Conservation (phyloP, 2,113 vertebrate genomes). For the Alethe castanea region DNA sequence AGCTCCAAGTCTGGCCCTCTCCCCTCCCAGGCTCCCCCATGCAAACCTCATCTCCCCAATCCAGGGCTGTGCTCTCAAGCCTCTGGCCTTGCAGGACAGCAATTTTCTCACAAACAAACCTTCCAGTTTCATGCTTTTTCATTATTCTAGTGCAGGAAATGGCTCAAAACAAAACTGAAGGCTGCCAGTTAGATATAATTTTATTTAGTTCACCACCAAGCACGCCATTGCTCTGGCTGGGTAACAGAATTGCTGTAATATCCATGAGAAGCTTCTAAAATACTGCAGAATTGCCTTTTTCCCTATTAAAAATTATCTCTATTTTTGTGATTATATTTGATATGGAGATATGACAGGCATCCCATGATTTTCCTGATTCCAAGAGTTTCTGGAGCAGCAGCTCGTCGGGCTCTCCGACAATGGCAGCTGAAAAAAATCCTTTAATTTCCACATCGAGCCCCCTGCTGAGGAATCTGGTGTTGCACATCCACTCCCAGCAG, state of each 20-base stretch:
- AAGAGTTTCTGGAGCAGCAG: background rate
- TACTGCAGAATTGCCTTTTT: background rate
- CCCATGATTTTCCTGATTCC: background rate
- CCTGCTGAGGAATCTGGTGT: background rate
- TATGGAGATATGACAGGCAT: background rate
- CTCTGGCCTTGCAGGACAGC: background rate
- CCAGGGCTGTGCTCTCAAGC: fast-evolving
- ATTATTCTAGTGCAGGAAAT: background rate
- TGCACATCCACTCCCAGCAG: background rate
- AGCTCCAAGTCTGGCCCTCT: fast-evolving
- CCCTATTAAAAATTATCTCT: background rate
- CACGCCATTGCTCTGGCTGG: background rate
- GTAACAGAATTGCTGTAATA: fast-evolving
- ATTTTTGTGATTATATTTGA: background rate
- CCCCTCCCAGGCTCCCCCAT: fast-evolving
- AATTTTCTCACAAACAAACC: background rate
- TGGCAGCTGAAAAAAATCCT: fast-evolving
- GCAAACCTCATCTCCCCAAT: background rate
- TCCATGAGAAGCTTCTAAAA: background rate
- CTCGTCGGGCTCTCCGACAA: fast-evolving
- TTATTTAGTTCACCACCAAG: background rate
- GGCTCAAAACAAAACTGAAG: background rate
- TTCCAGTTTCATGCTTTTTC: background rate
- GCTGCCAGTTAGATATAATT: background rate
- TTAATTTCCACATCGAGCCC: fast-evolving